Evolutionary conservation across 2,113 vertebrate genomes (phyloP).

Genomic region (Chloropsis hardwickii): DNA sequence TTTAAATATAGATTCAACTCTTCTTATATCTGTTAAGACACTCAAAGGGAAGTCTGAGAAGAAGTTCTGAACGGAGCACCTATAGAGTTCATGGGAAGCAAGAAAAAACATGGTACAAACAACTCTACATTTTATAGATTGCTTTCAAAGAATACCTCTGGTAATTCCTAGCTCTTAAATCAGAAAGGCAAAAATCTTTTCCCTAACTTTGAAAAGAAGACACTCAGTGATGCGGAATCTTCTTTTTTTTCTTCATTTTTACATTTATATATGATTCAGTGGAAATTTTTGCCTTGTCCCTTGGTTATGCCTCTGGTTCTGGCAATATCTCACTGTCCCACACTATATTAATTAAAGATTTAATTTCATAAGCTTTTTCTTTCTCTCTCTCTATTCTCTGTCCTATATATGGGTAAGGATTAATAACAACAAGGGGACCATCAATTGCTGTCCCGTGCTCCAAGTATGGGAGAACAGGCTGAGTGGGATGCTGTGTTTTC

Average conservation of each 20-base stretch:
- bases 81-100: neutral
- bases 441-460: neutral
- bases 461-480: neutral
- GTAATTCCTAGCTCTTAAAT: neutral
- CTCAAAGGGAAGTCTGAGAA: neutral
- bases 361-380: neutral
- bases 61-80: neutral
- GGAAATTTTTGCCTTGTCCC: neutral
- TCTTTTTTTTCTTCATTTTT: neutral
- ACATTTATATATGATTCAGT: neutral
- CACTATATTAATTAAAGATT: neutral
- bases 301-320: neutral
- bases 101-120: neutral
- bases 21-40: neutral
- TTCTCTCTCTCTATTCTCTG: neutral
- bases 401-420: too few species aligned
- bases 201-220: neutral
- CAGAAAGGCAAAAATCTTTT: neutral
- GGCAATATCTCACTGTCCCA: neutral
- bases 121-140: neutral
- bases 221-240: neutral
- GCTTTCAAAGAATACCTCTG: neutral
- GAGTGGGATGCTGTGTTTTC: neutral
- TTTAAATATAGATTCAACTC: neutral
- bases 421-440: neutral